phyloP scores from a whole-genome alignment of 2,888 invertebrate species.

The Taenaris catops region DNA sequence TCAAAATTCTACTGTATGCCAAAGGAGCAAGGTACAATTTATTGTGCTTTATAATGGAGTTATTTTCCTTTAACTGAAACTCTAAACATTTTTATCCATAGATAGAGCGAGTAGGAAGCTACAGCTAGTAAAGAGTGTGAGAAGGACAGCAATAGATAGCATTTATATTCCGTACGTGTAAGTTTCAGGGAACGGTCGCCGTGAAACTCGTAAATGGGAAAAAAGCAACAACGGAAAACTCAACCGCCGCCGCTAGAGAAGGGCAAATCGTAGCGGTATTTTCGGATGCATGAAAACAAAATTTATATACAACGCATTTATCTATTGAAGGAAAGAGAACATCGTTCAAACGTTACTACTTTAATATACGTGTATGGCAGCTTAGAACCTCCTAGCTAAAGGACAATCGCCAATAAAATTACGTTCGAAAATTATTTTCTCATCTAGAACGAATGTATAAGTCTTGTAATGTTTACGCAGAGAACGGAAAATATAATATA shows the following conservation, averaged over 20 bases:
- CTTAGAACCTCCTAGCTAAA: too few species aligned
- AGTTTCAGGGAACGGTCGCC: slow-evolving; percentile 80
- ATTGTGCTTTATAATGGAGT: slow-evolving; percentile 38
- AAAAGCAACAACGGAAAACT: slow-evolving; percentile 78
- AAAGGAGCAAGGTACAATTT: slow-evolving; percentile 40
- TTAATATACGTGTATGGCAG: too few species aligned
- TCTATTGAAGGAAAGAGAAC: too few species aligned
- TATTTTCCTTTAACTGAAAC: slow-evolving; percentile 70
- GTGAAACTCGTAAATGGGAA: slow-evolving; percentile 80
- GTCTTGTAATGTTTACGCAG: too few species aligned
- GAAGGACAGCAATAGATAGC: slow-evolving; percentile 51
- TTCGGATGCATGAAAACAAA: slow-evolving; percentile 1
- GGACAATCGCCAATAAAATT: too few species aligned
- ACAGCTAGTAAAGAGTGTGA: slow-evolving; percentile 32
- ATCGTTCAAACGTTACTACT: too few species aligned
- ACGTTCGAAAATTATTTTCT: too few species aligned
- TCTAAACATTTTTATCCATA: slow-evolving; percentile 76
- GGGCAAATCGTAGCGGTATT: slow-evolving; percentile 38
- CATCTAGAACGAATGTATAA: too few species aligned
- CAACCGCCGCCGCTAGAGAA: slow-evolving; percentile 69
- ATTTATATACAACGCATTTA: neutral
- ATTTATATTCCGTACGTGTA: slow-evolving; percentile 80
- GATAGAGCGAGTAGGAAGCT: slow-evolving; percentile 50
- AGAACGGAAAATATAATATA: too few species aligned
- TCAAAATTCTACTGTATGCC: slow-evolving; percentile 35